Evolutionary conservation across 2,797 vertebrate species (phyloP).

Genomic region (Garrulus glandarius): DNA sequence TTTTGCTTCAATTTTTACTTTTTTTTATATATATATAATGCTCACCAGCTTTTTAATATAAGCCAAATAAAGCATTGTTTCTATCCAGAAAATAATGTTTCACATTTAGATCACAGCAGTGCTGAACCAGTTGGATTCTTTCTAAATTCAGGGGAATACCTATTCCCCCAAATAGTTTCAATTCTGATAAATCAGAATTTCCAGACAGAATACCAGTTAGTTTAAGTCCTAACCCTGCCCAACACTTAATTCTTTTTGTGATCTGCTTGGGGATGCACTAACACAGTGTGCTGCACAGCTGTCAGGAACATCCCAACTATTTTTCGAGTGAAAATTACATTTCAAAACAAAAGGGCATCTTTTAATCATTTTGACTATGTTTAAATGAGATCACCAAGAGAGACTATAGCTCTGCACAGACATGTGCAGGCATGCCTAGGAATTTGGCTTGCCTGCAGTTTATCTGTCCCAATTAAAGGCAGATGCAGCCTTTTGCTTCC

Average conservation of each 20-base stretch:
- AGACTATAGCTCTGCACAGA: neutral
- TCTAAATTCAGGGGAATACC: neutral
- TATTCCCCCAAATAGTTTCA: neutral
- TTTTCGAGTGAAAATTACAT: neutral
- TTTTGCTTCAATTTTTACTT: neutral
- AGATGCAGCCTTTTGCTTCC: constrained; percentile 32
- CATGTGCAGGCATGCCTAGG: constrained; percentile 15
- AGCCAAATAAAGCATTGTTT: constrained; percentile 19
- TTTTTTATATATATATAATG: neutral
- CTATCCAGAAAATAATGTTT: constrained; percentile 4
- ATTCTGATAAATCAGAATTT: neutral
- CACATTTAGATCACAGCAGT: neutral
- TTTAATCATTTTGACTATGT: neutral
- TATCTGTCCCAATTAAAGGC: constrained; percentile 37
- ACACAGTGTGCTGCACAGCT: neutral
- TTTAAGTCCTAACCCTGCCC: neutral
- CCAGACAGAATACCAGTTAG: neutral
- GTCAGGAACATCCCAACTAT: neutral
- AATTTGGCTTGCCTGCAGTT: constrained; percentile 39
- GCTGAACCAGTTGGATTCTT: neutral
- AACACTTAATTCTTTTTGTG: neutral
- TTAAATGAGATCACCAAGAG: constrained; percentile 26
- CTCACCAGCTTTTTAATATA: constrained; percentile 23
- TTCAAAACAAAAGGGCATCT: constrained; percentile 1
- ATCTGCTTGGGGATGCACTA: neutral